phyloP scores from a whole-genome alignment of 1,140 invertebrate species.

The Lasaia peninsularis region DNA sequence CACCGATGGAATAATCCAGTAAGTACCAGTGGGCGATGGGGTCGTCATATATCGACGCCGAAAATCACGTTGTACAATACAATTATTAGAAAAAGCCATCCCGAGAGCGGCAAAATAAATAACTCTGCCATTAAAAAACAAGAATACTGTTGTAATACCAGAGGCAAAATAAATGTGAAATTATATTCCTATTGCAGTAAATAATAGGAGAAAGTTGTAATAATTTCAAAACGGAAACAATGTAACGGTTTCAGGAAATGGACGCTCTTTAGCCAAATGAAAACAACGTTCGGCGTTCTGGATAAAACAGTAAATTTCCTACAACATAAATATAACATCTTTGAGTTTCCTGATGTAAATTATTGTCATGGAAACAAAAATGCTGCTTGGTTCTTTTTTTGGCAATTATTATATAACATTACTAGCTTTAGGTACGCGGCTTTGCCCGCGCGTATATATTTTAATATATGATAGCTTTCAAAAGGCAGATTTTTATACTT shows the following conservation, averaged over 20 bases:
- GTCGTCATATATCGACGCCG: too few relatives aligned
- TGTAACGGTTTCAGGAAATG: conserved; percentile 55
- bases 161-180: conserved; percentile 12
- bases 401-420: conserved; percentile 5
- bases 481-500: too few relatives aligned
- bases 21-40: too few relatives aligned
- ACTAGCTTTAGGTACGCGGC: too few relatives aligned
- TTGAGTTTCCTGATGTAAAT: conserved; percentile 12
- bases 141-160: neutral
- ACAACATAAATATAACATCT: neutral
- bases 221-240: conserved; percentile 51
- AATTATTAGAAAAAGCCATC: too few relatives aligned
- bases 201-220: conserved; percentile 50
- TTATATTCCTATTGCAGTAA: conserved; percentile 36
- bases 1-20: too few relatives aligned
- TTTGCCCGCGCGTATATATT: too few relatives aligned
- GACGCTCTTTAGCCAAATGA: conserved; percentile 47
- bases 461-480: too few relatives aligned
- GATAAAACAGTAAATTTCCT: conserved; percentile 7
- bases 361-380: neutral
- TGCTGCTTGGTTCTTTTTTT: neutral
- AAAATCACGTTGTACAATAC: too few relatives aligned
- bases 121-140: too few relatives aligned
- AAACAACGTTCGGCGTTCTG: conserved; percentile 40
- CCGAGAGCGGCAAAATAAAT: too few relatives aligned